Percentiles rank a stretch among this genome's conserved stretches.
Conservation (phyloP, 1,140 invertebrate genomes). For the Lucilia sericata region DNA sequence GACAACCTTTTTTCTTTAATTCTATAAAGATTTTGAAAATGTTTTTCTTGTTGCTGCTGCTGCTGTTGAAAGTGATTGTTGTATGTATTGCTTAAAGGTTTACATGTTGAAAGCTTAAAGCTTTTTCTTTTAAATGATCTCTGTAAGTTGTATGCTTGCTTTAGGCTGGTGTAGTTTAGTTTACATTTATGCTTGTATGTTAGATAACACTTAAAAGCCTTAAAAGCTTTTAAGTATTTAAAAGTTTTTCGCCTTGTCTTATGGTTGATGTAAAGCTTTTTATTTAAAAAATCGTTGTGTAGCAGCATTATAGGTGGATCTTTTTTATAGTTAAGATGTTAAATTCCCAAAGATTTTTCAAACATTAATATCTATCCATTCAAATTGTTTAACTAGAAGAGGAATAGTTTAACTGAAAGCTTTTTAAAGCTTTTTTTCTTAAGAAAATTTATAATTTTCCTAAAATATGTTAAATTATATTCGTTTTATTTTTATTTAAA, state of each 20-base stretch:
- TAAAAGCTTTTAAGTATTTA: slow-evolving; percentile 10
- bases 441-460: slow-evolving; percentile 19
- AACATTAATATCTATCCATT: slow-evolving; percentile 20
- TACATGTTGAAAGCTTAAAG: neutral
- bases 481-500: neutral
- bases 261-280: slow-evolving; percentile 37
- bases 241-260: slow-evolving; percentile 20
- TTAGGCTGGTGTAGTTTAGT: neutral
- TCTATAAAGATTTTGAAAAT: neutral
- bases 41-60: slow-evolving; percentile 30
- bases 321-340: neutral
- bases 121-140: neutral
- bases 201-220: neutral
- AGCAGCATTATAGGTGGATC: slow-evolving; percentile 36
- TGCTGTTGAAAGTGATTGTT: slow-evolving; percentile 12
- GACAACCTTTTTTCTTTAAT: neutral
- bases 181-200: neutral
- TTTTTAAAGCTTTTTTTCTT: slow-evolving; percentile 33
- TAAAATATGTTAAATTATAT: neutral
- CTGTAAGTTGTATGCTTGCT: neutral
- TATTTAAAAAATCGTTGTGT: slow-evolving; percentile 38
- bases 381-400: neutral
- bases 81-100: slow-evolving; percentile 31
- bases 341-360: slow-evolving; percentile 2
- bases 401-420: neutral